phyloP scores from a whole-genome alignment of 2,113 vertebrate genomes.

The Neodon shergylaensis region DNA sequence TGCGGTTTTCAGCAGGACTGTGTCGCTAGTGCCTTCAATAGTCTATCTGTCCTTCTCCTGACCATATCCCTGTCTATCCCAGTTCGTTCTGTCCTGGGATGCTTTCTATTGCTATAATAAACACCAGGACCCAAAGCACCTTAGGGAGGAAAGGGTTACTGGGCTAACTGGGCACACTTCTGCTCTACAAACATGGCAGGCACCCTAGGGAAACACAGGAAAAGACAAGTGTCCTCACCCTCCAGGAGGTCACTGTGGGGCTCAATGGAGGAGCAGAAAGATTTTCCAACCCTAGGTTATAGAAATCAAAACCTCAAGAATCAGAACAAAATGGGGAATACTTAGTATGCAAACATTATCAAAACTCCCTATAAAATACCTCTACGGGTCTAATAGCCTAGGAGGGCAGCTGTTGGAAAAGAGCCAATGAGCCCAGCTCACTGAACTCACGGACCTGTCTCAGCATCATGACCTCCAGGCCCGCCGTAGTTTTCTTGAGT shows the following conservation, averaged over 20 bases:
- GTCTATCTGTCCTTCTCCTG: not conserved
- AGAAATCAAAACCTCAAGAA: conserved; percentile 24
- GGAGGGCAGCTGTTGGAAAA: not conserved
- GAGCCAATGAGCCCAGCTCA: not conserved
- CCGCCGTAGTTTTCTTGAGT: not conserved
- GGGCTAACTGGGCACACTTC: not conserved
- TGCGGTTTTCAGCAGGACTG: not conserved
- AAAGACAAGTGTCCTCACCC: not conserved
- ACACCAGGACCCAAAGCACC: not conserved
- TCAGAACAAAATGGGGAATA: not conserved
- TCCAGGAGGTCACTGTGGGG: not conserved
- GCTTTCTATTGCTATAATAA: not conserved
- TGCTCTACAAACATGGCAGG: not conserved
- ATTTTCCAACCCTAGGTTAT: not conserved
- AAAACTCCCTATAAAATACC: not conserved
- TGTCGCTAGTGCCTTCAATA: not conserved
- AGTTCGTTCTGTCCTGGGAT: not conserved
- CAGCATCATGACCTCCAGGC: not conserved
- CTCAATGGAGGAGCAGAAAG: not conserved
- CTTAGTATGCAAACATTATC: conserved; percentile 25
- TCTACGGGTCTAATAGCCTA: not conserved
- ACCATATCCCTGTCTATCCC: not conserved
- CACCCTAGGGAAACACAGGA: not conserved
- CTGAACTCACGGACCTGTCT: not conserved
- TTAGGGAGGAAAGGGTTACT: not conserved